Conservation (phyloP, 2,797 vertebrate species). For the Spondyliosoma cantharus region DNA sequence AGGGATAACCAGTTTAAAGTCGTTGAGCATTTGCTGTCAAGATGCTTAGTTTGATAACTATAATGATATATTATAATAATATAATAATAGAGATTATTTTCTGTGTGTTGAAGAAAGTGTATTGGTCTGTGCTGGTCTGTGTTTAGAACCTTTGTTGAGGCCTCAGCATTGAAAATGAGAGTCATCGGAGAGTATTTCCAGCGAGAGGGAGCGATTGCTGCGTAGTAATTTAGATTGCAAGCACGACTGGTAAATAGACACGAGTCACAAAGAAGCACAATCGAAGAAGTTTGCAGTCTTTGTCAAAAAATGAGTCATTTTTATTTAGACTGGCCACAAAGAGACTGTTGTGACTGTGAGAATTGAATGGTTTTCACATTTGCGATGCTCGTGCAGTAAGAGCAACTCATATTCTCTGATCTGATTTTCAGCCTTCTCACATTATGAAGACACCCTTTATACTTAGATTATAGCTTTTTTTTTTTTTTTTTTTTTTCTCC, state of each 20-base stretch:
- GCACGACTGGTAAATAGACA: neutral
- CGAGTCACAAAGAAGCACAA: neutral
- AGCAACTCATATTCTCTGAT: neutral
- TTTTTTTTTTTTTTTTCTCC: neutral
- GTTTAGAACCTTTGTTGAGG: neutral
- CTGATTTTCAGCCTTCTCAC: neutral
- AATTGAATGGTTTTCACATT: slow-evolving; percentile 11
- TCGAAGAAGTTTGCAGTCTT: neutral
- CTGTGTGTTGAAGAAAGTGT: neutral
- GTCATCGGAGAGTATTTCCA: too few species aligned
- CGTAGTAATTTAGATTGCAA: neutral
- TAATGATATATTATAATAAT: too few species aligned
- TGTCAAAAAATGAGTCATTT: neutral
- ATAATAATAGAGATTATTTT: neutral
- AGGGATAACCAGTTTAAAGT: neutral
- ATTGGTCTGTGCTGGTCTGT: neutral
- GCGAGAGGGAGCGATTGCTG: neutral
- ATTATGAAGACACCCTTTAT: slow-evolving; percentile 6
- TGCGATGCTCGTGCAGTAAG: neutral
- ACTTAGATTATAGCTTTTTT: neutral
- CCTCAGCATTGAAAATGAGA: neutral
- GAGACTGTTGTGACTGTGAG: neutral
- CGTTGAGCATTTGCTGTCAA: neutral
- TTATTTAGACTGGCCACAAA: neutral
- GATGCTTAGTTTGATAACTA: neutral